Conservation (phyloP, 2,113 vertebrate species). For the Hystrix brachyura region DNA sequence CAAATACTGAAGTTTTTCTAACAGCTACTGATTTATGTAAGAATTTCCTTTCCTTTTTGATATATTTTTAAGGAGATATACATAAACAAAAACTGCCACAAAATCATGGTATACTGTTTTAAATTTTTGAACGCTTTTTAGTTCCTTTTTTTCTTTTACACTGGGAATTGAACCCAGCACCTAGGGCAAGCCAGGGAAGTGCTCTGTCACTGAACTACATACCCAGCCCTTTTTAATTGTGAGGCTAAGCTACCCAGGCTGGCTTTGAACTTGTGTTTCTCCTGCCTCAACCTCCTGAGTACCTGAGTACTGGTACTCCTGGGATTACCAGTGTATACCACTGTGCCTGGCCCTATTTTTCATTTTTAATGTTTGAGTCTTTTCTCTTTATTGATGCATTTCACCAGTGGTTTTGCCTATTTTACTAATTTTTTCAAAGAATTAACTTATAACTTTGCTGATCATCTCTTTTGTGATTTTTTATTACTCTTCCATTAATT, state of each 20-base stretch:
- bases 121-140: conserved; percentile 23
- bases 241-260: no score
- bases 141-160: background rate
- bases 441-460: background rate
- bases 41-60: background rate
- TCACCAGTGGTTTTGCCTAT: background rate
- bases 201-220: no score
- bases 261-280: no score
- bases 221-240: no score
- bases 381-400: background rate
- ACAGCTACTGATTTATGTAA: background rate
- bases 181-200: no score
- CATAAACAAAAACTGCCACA: background rate
- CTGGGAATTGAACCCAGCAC: no score
- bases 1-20: background rate
- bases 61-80: background rate
- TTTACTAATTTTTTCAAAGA: conserved; percentile 1
- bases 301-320: no score
- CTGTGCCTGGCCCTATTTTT: background rate
- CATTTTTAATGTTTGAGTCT: background rate
- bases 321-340: no score
- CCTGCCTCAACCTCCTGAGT: no score
- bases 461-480: background rate
- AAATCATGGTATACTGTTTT: background rate
- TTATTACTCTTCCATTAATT: background rate